Evolutionary conservation across 2,797 vertebrate species (phyloP), one percentile per base, ranked within the genome.

Genomic region (Oreortyx pictus): DNA sequence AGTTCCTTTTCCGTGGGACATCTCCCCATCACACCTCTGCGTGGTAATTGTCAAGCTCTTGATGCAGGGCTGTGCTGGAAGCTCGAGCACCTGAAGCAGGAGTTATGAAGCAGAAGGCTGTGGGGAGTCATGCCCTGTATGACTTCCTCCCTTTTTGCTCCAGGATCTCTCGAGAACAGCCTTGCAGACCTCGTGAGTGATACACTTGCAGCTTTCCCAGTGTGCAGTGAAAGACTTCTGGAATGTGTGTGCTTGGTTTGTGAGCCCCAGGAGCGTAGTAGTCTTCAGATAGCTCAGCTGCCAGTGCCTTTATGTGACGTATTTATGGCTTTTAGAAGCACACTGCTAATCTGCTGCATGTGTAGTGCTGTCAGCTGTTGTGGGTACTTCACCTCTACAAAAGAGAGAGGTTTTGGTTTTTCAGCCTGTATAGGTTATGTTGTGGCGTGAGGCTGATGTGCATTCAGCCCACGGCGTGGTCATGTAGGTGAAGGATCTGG

Each of bases 371-470:
- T 7, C 41, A 44, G 3, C 44, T 65, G 27, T 7, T 52, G 29
- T 7, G 72, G 80, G 52, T 65, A 4, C 57, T 62, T 18, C 10
- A 13, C 39, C 65, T 67, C 37, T n/a, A n/a, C n/a, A n/a, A n/a
- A n/a, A n/a, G n/a, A n/a, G n/a, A n/a, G n/a, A n/a, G n/a, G n/a
- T n/a, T n/a, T n/a, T n/a, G n/a, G n/a, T n/a, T n/a, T n/a, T n/a
- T n/a, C n/a, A n/a, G n/a, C 6, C 79, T 18, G 3, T 15, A 0
- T 3, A 4, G 78, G 88, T 83, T 11, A 0, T 13, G n/a, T 39
- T 70, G 29, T 70, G 83, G 73, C 44, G 8, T n/a, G 56, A 46
- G 50, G 6, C 52, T 4, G 6, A 4, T 86, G 65, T 89, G 87
- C 64, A 35, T 66, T 71, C 66, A 80, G 82, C 79, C 79, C 85